These are phyloP conservation scores for Cephus rjabovi DNA, from an alignment of 2,888 invertebrate species.

Conservation along the genomic window DNA sequence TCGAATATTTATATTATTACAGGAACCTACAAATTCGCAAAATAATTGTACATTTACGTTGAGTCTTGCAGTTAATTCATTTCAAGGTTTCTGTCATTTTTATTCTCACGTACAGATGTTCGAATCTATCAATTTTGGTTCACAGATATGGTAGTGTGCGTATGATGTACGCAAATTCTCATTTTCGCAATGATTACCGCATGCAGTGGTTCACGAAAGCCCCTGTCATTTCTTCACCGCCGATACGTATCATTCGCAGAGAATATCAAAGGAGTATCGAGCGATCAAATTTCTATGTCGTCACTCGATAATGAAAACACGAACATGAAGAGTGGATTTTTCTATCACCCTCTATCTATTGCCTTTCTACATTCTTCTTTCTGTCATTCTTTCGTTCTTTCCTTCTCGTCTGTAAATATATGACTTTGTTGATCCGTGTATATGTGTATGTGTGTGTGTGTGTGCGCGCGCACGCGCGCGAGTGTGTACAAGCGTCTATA, in stretches of 20 bases:
- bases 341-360: neutral
- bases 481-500: too few species aligned
- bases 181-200: conserved; percentile 11
- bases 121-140: conserved; percentile 41
- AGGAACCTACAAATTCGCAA: neutral
- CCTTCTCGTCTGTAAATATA: too few species aligned
- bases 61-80: neutral
- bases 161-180: conserved; percentile 45
- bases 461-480: too few species aligned
- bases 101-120: conserved; percentile 37
- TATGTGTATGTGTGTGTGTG: too few species aligned
- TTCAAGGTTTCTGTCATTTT: conserved; percentile 29
- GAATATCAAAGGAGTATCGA: too few species aligned
- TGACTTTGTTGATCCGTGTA: too few species aligned
- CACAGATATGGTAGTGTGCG: conserved; percentile 46
- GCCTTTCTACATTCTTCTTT: too few species aligned
- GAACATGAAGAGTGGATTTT: neutral
- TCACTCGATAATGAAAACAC: neutral
- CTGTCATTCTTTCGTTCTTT: too few species aligned
- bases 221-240: too few species aligned
- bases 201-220: too few species aligned
- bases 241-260: too few species aligned
- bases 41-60: neutral
- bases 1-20: too few species aligned
- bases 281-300: neutral